Conservation (phyloP, 2,888 invertebrate genomes). For the Trimorus sp. region DNA sequence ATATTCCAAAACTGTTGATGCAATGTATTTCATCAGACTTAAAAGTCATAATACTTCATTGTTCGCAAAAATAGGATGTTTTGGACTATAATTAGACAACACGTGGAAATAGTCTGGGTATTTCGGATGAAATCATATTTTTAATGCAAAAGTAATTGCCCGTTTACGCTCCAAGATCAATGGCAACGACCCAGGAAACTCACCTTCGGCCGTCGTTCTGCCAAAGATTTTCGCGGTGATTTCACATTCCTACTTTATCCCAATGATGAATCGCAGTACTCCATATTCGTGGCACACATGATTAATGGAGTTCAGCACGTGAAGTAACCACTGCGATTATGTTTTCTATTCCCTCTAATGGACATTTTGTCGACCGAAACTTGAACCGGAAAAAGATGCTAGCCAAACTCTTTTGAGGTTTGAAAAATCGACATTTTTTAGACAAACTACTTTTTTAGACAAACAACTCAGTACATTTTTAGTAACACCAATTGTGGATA, state of each 20-base stretch:
- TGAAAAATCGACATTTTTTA: too few relatives aligned
- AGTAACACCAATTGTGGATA: too few relatives aligned
- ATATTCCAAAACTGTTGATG: too few relatives aligned
- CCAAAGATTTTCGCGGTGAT: conserved; percentile 34
- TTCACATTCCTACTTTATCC: conserved; percentile 38
- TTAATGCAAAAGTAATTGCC: conserved; percentile 3
- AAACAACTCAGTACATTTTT: too few relatives aligned
- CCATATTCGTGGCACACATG: conserved; percentile 7
- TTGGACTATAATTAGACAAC: conserved; percentile 18
- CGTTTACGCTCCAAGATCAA: conserved; percentile 36
- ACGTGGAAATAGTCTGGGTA: conserved; percentile 4
- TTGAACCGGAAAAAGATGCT: too few relatives aligned
- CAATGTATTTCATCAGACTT: too few relatives aligned
- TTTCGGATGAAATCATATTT: conserved; percentile 16
- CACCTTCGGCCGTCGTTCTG: conserved; percentile 7
- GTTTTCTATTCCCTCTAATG: too few relatives aligned
- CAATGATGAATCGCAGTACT: conserved; percentile 9
- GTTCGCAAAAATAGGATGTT: not conserved
- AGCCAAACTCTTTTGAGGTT: too few relatives aligned
- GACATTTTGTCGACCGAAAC: too few relatives aligned
- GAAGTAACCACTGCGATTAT: too few relatives aligned
- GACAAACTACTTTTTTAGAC: too few relatives aligned
- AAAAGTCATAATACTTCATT: not conserved
- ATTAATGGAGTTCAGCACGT: not conserved
- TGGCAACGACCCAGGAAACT: conserved; percentile 46